Base-by-base conservation (phyloP, 2,888 invertebrate species). In the Scaptomyza parva region DNA sequence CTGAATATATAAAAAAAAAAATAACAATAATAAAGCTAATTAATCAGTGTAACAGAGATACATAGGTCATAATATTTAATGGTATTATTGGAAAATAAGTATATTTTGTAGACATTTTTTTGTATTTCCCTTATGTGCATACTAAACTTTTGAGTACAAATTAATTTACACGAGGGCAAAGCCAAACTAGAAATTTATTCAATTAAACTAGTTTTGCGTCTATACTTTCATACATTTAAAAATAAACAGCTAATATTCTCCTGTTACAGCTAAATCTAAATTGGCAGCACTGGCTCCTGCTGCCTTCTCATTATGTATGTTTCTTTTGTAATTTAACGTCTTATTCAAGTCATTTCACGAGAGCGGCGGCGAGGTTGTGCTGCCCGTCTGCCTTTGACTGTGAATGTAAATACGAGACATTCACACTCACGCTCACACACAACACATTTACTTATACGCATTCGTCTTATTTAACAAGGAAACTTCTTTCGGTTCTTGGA, bases 271-370 rank as follows among this genome's bases (percentile, higher is more conserved):
- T 7, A 8, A 17, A 17, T 37, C 17, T 37, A 4, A 9, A 17
- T 40, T 40, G 55, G 17, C 57, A 47, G 51, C 61, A 26, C 63
- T 61, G 12, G 64, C 58, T 14, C 44, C 63, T 55, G 44, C 65
- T 67, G 41, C 59, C 41, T 63, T 78, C 68, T 60, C 63, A 64
- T 70, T 73, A 65, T 85, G 51, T 67, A 45, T 83, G 67, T 77
- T 65, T 70, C 86, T 73, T 82, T 81, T 84, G 78, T 86, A 84
- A 70, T 84, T 77, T 86, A 81, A 81, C 81, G 86, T 86, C 81
- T 81, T 86, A 81, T 84, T 81, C 84, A 86, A 84, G 86, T 68
- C 77, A 78, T 73, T 68, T 57, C 52, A 55, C 47, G 39, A 65
- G 65, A 59, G 37, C 35, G 14, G 14, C 35, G 14, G 14, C 35